Base-by-base conservation (phyloP, 1,140 invertebrate species). In the Drosophila novamexicana region DNA sequence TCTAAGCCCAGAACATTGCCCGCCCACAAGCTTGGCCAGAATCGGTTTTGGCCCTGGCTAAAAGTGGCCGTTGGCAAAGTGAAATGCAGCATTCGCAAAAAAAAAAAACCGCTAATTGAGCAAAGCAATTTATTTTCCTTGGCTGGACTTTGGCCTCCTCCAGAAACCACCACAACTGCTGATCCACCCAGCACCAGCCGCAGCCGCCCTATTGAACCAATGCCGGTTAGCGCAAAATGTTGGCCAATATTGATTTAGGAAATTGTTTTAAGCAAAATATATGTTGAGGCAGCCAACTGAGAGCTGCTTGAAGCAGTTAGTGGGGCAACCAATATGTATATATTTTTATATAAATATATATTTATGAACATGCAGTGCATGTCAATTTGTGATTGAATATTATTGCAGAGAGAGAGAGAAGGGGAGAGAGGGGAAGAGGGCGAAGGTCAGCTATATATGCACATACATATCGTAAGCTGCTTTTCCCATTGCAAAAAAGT, bases 51-150 rank as follows among this genome's bases (percentile, higher is more conserved):
- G 52, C 52, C 34, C 16, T 36, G 42, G 57, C 57, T 14, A 16
- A 45, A 62, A 39, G 42, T 44, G 57, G 22, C 50, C 12, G 57
- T 36, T 49, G 45, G 44, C 57, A 49, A 62, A 52, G 49, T 32
- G 42, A 74, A 74, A 61, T 68, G 56, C 57, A 68, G 37, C 34
- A 68, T 58, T 66, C 34, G 37, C 22, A 22, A 22, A 29, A 29
- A 29, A 29, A 29, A 29, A 58, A 56, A 77, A 79, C 79, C 83
- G 83, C 79, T 88, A 88, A 86, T 86, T 86, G 83, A 74, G 83
- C 79, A 82, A 74, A 76, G 83, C 79, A 86, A 86, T 86, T 86
- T 86, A 83, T 88, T 82, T 83, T 77, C 29, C 52, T 63, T 61
- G 44, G 42, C 57, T 44, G 44, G 44, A 36, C 47, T 65, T 29